A percentile compares a stretch with the other conserved stretches of the same genome.
Evolutionary conservation across 1,140 invertebrate species (phyloP).

Genomic region (Drosophila novamexicana): DNA sequence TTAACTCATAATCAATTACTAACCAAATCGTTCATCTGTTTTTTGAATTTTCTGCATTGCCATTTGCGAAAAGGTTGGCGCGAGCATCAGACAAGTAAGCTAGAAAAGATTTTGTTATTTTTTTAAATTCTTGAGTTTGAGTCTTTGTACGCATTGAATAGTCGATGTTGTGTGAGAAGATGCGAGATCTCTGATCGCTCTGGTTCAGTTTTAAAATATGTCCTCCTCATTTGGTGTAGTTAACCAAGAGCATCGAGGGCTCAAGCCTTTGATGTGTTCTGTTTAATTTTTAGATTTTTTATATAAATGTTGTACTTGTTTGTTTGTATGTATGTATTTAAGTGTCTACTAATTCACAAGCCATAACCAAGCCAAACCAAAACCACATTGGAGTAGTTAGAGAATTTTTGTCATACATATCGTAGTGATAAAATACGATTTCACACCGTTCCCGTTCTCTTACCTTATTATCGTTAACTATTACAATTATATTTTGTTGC

Average conservation of each 20-base stretch:
- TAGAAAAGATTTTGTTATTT: constrained; percentile 22
- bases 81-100: constrained; percentile 91
- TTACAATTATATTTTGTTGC: not conserved
- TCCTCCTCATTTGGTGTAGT: constrained; percentile 73
- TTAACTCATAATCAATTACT: constrained; percentile 49
- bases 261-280: not conserved
- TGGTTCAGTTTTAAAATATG: constrained; percentile 76
- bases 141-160: constrained; percentile 4
- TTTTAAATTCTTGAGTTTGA: not conserved
- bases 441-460: not conserved
- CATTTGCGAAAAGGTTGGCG: constrained; percentile 87
- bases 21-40: constrained; percentile 56
- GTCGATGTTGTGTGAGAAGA: constrained; percentile 8
- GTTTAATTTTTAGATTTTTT: constrained; percentile 32
- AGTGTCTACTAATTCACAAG: constrained; percentile 61
- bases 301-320: constrained; percentile 59
- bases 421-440: not conserved
- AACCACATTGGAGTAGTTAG: constrained; percentile 13
- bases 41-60: constrained; percentile 45
- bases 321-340: constrained; percentile 48
- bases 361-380: constrained; percentile 28
- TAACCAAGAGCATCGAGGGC: not conserved
- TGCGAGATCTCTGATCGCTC: constrained; percentile 4
- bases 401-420: not conserved
- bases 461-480: not conserved